Evolutionary conservation across 2,113 vertebrate genomes (phyloP).

Genomic region (Monopterus albus): DNA sequence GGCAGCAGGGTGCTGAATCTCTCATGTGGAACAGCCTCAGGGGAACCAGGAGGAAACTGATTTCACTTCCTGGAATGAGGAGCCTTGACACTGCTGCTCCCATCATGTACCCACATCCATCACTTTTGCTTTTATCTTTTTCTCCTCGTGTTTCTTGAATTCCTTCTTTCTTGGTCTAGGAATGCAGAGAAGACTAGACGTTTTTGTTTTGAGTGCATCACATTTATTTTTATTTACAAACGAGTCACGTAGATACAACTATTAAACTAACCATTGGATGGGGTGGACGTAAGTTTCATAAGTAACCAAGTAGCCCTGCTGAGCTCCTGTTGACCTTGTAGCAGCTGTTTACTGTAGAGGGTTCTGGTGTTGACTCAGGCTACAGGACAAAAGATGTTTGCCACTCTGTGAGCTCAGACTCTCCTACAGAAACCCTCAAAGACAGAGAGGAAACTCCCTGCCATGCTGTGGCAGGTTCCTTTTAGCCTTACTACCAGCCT

Average conservation of each 20-base stretch:
- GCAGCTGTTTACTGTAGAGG: constrained; percentile 1
- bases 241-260: no score
- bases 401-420: constrained; percentile 6
- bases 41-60: constrained; percentile 55
- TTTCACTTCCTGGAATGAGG: constrained; percentile 68
- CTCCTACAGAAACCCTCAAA: constrained; percentile 2
- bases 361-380: constrained; percentile 42
- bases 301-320: no score
- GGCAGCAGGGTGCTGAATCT: constrained; percentile 27
- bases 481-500: not conserved
- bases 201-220: not conserved
- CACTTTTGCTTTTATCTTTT: constrained; percentile 53
- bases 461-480: constrained; percentile 3
- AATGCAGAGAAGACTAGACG: not conserved
- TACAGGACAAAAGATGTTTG: constrained; percentile 19
- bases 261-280: no score
- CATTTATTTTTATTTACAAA: not conserved
- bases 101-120: constrained; percentile 55
- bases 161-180: constrained; percentile 17
- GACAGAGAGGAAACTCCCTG: constrained; percentile 31
- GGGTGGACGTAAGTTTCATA: no score
- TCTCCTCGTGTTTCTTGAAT: not conserved
- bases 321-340: not conserved
- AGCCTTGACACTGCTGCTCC: constrained; percentile 55
- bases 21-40: constrained; percentile 66